phyloP scores from a whole-genome alignment of 2,888 invertebrate species.

The Crematogaster levior region DNA sequence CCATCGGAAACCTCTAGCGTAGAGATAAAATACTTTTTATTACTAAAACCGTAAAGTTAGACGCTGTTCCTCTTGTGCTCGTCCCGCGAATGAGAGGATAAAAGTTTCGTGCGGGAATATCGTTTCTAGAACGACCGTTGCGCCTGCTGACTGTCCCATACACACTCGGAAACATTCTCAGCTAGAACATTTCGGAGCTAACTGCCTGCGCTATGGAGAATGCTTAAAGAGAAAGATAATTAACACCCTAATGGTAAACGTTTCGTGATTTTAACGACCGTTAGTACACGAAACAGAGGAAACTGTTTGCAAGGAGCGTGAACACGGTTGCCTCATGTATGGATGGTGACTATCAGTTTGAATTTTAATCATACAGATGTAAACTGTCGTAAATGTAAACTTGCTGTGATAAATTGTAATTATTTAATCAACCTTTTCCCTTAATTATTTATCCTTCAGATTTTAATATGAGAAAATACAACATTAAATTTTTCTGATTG shows the following conservation, averaged over 20 bases:
- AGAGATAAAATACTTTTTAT: constrained; percentile 66
- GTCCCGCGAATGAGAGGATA: constrained; percentile 59
- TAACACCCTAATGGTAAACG: constrained; percentile 25
- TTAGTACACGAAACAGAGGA: background rate
- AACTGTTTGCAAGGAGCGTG: background rate
- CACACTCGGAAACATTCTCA: constrained; percentile 1
- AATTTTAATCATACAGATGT: background rate
- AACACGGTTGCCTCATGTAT: background rate
- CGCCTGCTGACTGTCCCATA: constrained; percentile 18
- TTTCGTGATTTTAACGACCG: constrained; percentile 30
- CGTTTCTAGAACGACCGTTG: constrained; percentile 45
- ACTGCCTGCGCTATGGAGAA: constrained; percentile 9
- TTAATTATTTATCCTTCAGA: background rate
- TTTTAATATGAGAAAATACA: background rate
- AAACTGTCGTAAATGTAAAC: background rate
- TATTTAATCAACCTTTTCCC: background rate
- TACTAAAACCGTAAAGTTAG: constrained; percentile 54
- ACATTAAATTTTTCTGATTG: background rate
- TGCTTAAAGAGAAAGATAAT: constrained; percentile 35
- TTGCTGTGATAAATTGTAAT: background rate
- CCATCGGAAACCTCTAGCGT: constrained; percentile 45
- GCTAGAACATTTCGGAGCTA: background rate
- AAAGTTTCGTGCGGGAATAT: constrained; percentile 52
- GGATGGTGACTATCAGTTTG: background rate
- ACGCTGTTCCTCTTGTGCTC: background rate